Percentiles rank a stretch among this genome's conserved stretches.
Conservation (phyloP, 2,113 vertebrate genomes). For the Malurus elegans region DNA sequence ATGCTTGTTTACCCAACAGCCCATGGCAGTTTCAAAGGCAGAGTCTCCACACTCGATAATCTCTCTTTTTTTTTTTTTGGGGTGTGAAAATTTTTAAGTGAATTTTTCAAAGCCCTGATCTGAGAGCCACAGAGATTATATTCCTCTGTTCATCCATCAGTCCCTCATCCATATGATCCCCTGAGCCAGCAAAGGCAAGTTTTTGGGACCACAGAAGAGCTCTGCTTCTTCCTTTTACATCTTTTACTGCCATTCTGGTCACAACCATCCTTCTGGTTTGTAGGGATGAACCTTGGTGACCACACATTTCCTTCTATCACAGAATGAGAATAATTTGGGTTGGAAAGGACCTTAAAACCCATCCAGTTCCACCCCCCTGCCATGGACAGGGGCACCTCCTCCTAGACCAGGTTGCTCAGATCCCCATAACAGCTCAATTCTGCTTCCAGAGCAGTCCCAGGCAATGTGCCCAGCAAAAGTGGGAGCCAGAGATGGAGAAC, state of each 20-base stretch:
- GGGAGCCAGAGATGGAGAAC: background rate
- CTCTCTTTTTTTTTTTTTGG: background rate
- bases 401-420: background rate
- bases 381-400: background rate
- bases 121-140: background rate
- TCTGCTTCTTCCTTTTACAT: background rate
- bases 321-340: background rate
- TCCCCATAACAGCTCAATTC: background rate
- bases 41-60: background rate
- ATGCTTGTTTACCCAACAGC: conserved; percentile 38
- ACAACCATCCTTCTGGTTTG: background rate
- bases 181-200: background rate
- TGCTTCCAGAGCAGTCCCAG: background rate
- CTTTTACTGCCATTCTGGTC: background rate
- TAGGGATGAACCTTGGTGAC: background rate
- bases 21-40: conserved; percentile 27
- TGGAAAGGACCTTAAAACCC: background rate
- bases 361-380: background rate
- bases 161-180: background rate
- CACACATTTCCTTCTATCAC: background rate
- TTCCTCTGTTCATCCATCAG: background rate
- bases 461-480: background rate
- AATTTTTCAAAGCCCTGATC: background rate
- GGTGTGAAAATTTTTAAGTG: background rate
- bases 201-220: background rate